Base-by-base conservation (phyloP, 2,888 invertebrate genomes). In the Zeuzera pyrina region DNA sequence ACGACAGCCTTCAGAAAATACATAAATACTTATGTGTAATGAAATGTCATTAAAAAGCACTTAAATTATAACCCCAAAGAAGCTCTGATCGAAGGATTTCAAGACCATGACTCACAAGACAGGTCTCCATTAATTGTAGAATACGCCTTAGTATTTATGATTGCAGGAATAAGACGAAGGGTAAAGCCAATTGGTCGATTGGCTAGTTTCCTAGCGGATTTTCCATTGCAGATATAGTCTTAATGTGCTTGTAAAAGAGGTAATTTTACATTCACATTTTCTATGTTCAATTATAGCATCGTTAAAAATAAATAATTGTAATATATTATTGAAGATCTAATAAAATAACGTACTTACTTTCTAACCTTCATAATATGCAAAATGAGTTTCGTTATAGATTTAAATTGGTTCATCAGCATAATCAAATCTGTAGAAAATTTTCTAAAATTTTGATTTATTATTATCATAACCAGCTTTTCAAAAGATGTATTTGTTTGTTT, bases 221-320 rank as follows among this genome's bases (percentile, higher is more conserved):
- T 34, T 24, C 23, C 4, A 36, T 33, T 16, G 34, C 39, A 15
- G 36, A 39, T 25, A n/a, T n/a, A 29, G 39, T 15, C 29, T 39
- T 3, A 31, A 34, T 12, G 35, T 38, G 4, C 24, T 40, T 13
- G 30, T 40, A 27, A 40, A 40, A 37, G 35, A 35, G 40, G 40
- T 40, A 32, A 26, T 11, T 21, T n/a, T 28, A 15, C 3, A n/a
- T n/a, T n/a, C n/a, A n/a, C n/a, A n/a, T n/a, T n/a, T n/a, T n/a
- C n/a, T n/a, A n/a, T n/a, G n/a, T n/a, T n/a, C n/a, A n/a, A n/a
- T n/a, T n/a, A n/a, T n/a, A n/a, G n/a, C n/a, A n/a, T n/a, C n/a
- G n/a, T n/a, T n/a, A n/a, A n/a, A n/a, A n/a, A n/a, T n/a, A n/a
- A n/a, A n/a, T n/a, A n/a, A n/a, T n/a, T n/a, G n/a, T n/a, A n/a